A percentile compares a stretch with the other conserved stretches of the same genome.
Conservation (phyloP, 2,888 invertebrate species). For the Synanthedon formicaeformis region DNA sequence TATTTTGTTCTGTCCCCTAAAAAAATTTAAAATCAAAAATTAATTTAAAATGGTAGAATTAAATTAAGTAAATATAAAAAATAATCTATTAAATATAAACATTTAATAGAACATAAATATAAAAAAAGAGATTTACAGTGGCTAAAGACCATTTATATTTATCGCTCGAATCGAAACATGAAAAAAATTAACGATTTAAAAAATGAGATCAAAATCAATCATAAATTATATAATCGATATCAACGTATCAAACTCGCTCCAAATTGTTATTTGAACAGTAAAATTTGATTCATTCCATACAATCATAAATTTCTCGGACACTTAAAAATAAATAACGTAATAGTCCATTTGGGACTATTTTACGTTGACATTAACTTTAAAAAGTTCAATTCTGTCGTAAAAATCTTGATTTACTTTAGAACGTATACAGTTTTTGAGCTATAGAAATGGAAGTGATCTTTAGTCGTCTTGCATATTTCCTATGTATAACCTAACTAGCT, state of each 20-base stretch:
- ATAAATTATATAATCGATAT: conserved; percentile 44
- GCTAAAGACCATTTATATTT: conserved; percentile 23
- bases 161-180: conserved; percentile 28
- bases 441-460: no score
- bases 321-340: conserved; percentile 51
- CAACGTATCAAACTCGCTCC: conserved; percentile 41
- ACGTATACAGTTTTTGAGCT: no score
- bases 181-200: conserved; percentile 35
- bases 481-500: no score
- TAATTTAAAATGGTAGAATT: no score
- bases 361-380: conserved; percentile 47
- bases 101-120: neutral
- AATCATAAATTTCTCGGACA: conserved; percentile 55
- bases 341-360: conserved; percentile 64
- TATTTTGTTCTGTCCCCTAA: no score
- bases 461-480: no score
- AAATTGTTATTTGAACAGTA: conserved; percentile 42
- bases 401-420: conserved; percentile 1
- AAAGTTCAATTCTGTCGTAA: conserved; percentile 2
- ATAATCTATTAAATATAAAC: conserved; percentile 6
- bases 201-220: conserved; percentile 49
- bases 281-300: conserved; percentile 47
- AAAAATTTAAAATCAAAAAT: no score
- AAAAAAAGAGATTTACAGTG: conserved; percentile 14
- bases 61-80: no score